A percentile compares a stretch with the other conserved stretches of the same genome.
Conservation (phyloP, 2,888 invertebrate genomes). For the Helobdella robusta region DNA sequence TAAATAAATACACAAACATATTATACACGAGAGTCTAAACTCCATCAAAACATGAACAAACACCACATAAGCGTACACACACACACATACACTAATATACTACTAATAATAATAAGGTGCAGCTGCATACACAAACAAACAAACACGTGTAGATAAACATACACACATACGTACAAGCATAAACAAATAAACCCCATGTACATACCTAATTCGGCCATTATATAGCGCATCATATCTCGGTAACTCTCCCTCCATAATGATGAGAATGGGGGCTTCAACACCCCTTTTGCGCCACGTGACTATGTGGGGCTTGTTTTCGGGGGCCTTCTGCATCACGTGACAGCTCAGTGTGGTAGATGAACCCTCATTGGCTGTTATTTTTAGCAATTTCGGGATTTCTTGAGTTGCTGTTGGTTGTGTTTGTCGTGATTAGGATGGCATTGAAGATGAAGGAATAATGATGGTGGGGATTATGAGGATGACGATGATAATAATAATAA, state of each 20-base stretch:
- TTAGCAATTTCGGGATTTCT: not conserved
- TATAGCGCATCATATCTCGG: slow-evolving; percentile 74
- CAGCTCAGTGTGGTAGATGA: slow-evolving; percentile 95
- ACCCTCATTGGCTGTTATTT: slow-evolving; percentile 86
- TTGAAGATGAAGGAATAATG: not conserved
- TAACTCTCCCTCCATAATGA: slow-evolving; percentile 95
- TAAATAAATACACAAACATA: too few species aligned
- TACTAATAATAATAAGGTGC: too few species aligned
- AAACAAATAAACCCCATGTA: too few species aligned
- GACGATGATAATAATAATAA: not conserved
- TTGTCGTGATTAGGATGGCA: not conserved
- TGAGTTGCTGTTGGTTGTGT: not conserved
- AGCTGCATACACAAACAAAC: too few species aligned
- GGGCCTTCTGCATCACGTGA: slow-evolving; percentile 90
- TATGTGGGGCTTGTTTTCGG: slow-evolving; percentile 82
- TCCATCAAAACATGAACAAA: too few species aligned
- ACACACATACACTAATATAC: too few species aligned
- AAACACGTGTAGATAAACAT: too few species aligned
- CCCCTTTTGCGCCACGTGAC: slow-evolving; percentile 99
- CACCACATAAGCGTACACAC: too few species aligned
- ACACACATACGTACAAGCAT: too few species aligned
- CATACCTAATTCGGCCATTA: slow-evolving; percentile 33
- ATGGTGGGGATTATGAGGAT: not conserved
- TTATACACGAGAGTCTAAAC: too few species aligned
- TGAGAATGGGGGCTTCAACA: slow-evolving; percentile 90